A percentile compares a stretch with the other conserved stretches of the same genome.
These are phyloP conservation scores for Chiropotes sagulatus DNA, from an alignment of 2,797 vertebrate genomes.

Conservation along the genomic window DNA sequence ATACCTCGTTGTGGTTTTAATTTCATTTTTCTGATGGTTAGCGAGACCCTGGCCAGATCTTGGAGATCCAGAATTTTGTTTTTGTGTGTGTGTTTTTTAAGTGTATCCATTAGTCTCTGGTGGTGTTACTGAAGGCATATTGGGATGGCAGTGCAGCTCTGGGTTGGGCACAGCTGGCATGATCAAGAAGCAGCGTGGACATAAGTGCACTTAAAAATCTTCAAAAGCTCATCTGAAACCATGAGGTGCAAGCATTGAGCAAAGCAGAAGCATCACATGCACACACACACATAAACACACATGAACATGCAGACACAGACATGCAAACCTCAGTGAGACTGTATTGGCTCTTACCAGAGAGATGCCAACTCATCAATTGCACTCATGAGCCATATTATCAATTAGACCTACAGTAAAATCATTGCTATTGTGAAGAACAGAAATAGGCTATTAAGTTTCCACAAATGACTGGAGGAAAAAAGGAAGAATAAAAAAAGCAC, in stretches of 20 bases:
- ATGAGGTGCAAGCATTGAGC: background rate
- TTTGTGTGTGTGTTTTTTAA: background rate
- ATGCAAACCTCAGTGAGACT: background rate
- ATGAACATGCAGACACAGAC: background rate
- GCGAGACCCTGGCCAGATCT: no score
- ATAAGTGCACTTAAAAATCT: background rate
- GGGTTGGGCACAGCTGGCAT: background rate
- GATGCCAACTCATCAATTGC: background rate
- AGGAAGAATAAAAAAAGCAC: rapidly evolving
- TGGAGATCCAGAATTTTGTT: no score
- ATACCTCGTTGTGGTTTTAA: no score
- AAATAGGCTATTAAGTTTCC: background rate
- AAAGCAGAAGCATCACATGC: background rate
- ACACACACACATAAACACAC: background rate
- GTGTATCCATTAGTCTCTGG: background rate
- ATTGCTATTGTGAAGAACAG: background rate
- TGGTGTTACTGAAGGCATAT: background rate
- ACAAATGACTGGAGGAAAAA: background rate
- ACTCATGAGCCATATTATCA: background rate
- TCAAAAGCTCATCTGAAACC: background rate
- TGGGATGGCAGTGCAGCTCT: background rate
- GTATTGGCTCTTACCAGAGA: background rate
- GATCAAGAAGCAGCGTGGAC: background rate
- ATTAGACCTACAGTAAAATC: background rate
- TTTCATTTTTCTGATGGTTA: no score